These are phyloP conservation scores for Vesta saturnalis DNA, from an alignment of 2,888 invertebrate species.

Conservation along the genomic window DNA sequence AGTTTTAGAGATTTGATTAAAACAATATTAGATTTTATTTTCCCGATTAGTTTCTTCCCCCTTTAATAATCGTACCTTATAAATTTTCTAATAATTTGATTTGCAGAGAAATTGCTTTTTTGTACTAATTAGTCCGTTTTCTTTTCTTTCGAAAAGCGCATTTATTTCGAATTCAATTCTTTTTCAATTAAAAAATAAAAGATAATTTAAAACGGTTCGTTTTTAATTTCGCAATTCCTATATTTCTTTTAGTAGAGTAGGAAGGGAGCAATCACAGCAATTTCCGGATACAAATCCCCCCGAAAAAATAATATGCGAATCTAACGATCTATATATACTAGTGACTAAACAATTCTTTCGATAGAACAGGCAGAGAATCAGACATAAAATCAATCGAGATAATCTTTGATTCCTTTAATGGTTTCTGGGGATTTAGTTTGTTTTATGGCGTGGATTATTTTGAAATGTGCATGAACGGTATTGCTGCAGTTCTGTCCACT, in stretches of 20 bases:
- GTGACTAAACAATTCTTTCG: constrained; percentile 35
- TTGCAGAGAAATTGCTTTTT: constrained; percentile 9
- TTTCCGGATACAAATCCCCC: constrained; percentile 37
- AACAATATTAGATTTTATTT: constrained; percentile 26
- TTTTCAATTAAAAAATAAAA: constrained; percentile 13
- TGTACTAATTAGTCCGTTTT: constrained; percentile 7
- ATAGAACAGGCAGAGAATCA: constrained; percentile 49
- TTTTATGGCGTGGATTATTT: constrained; percentile 42
- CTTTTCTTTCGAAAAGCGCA: constrained; percentile 4
- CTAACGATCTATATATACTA: constrained; percentile 30
- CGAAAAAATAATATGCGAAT: constrained; percentile 25
- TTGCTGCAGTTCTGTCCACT: constrained; percentile 24
- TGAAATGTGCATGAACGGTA: constrained; percentile 26
- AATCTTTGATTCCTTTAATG: constrained; percentile 59
- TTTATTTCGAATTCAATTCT: constrained; percentile 10
- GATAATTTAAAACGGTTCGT: constrained; percentile 14
- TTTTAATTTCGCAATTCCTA: constrained; percentile 7
- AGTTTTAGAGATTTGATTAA: constrained; percentile 32
- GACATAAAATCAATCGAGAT: constrained; percentile 58
- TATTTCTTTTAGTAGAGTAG: constrained; percentile 9
- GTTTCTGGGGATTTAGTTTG: constrained; percentile 50
- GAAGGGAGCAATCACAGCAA: constrained; percentile 20
- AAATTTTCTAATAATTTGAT: constrained; percentile 21
- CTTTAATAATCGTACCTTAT: constrained; percentile 9
- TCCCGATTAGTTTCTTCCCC: constrained; percentile 19